Evolutionary conservation across 2,888 invertebrate species (phyloP), one percentile per base, ranked within the genome.

Genomic region (Scelioninae gen. 2): DNA sequence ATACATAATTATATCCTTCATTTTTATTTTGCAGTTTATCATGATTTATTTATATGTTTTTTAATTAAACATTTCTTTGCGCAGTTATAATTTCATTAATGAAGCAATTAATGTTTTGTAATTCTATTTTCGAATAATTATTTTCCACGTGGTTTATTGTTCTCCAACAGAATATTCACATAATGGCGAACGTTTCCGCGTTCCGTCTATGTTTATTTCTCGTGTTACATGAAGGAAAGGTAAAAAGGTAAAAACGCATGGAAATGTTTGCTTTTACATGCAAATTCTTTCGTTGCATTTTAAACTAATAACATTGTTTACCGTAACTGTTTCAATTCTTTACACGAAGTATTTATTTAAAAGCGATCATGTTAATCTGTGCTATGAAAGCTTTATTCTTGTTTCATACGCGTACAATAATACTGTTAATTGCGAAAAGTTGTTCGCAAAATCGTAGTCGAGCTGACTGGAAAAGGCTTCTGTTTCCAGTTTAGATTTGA

Each of bases 121-220:
- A 52, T 71, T 52, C 41, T 63, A 10, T 45, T 58, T 55, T 37
- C 11, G 43, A 60, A 65, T 53, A 71, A 71, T 65, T 65, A 65
- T 65, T 63, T 63, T 45, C 39, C 13, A 31, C 46, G 58, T 53
- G 48, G 39, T 72, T 72, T 53, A 65, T 65, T 72, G 72, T 72
- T 72, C 53, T 48, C 60, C 53, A 55, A 58, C 64, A 55, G 65
- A 72, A 55, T 72, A 60, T 72, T 65, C 71, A 71, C 64, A 71
- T 65, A 65, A 71, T 71, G 25, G 64, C 71, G 53, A 71, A 46
- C 58, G 55, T 72, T 72, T 72, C 72, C 72, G 72, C 72, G 72
- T 73, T 73, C 72, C 72, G 50, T 53, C 45, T 61, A 57, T 61
- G 72, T 73, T 73, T 73, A 73, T 73, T 61, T 37, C 48, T 46